Conservation (phyloP, 2,797 vertebrate genomes). For the Micromesistius poutassou region DNA sequence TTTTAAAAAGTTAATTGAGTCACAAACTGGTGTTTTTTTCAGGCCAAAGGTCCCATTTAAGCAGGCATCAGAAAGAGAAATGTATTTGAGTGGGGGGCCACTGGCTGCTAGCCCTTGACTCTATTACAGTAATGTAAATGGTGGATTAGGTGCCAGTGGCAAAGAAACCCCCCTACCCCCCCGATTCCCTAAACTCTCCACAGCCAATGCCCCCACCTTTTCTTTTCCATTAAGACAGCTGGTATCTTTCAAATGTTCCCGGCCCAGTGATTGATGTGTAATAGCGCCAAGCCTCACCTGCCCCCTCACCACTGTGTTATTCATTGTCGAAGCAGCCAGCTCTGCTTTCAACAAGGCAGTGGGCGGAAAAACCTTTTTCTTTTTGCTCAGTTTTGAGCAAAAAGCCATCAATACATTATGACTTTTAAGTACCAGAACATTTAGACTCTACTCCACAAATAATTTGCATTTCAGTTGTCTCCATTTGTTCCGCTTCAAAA, state of each 20-base stretch:
- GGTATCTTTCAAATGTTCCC: constrained; percentile 75
- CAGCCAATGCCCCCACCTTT: constrained; percentile 53
- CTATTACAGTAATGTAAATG: constrained; percentile 75
- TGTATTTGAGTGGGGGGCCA: constrained; percentile 65
- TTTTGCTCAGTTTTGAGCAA: constrained; percentile 17
- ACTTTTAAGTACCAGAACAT: constrained; percentile 44
- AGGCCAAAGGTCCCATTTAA: constrained; percentile 74
- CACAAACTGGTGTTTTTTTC: constrained; percentile 62
- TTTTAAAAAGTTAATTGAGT: constrained; percentile 70
- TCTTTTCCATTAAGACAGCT: constrained; percentile 79
- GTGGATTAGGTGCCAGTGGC: constrained; percentile 71
- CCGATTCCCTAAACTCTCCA: not conserved
- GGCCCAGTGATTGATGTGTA: constrained; percentile 78
- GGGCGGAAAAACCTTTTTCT: constrained; percentile 45
- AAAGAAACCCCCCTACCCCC: constrained; percentile 53
- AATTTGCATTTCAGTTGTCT: constrained; percentile 34
- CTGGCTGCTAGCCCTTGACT: constrained; percentile 71
- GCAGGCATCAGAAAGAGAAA: constrained; percentile 62
- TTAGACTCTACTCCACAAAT: constrained; percentile 32
- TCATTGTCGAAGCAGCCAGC: constrained; percentile 58
- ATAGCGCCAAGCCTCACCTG: constrained; percentile 76
- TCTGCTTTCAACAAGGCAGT: constrained; percentile 53
- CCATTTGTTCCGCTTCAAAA: constrained; percentile 34
- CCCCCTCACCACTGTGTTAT: constrained; percentile 64
- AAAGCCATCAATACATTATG: constrained; percentile 44